Base-by-base conservation (phyloP, 2,888 invertebrate genomes). In the Elysia crispata region DNA sequence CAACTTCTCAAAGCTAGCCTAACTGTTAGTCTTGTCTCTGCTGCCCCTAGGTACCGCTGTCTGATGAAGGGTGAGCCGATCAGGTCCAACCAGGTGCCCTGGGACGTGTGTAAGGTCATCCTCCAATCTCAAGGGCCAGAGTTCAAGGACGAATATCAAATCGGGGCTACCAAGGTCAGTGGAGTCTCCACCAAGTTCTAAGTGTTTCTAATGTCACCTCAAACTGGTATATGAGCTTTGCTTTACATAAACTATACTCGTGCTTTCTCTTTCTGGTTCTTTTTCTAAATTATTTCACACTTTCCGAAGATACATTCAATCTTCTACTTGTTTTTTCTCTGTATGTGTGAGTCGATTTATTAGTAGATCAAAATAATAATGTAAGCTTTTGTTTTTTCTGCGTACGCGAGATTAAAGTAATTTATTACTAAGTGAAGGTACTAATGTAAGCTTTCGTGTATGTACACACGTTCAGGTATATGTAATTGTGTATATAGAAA, bases 121-220 rank as follows among this genome's bases (percentile, higher is more conserved):
- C 81, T 90, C 25, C 83, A 87, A 60, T 85, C 89, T 15, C 87
- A 87, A 72, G 94, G 95, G 94, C 95, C 88, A 72, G 85, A 73
- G 94, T 95, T 8, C 79, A 83, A 87, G 23, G 89, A 91, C 15
- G 96, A 97, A 89, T 98, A 96, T 92, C 98, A 98, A 91, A 93
- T 98, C 76, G 98, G 98, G 13, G 95, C 96, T 0, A 96, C 96
- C 66, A 93, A 92, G 90, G 92, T 92, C 83, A 81, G 83, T 50
- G n/a, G n/a, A n/a, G 76, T 23, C 31, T 20, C 5, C 23, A 1
- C 11, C 41, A 6, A 41, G 41, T 41, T 41, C 11, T 41, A 11
- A 41, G 41, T 41, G 41, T 41, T 23, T 78, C 31, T 54, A 54
- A 54, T n/a, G n/a, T n/a, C n/a, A n/a, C n/a, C n/a, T n/a, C n/a